Evolutionary conservation across 2,113 vertebrate genomes (phyloP).

Genomic region (Rhinichthys klamathensis): DNA sequence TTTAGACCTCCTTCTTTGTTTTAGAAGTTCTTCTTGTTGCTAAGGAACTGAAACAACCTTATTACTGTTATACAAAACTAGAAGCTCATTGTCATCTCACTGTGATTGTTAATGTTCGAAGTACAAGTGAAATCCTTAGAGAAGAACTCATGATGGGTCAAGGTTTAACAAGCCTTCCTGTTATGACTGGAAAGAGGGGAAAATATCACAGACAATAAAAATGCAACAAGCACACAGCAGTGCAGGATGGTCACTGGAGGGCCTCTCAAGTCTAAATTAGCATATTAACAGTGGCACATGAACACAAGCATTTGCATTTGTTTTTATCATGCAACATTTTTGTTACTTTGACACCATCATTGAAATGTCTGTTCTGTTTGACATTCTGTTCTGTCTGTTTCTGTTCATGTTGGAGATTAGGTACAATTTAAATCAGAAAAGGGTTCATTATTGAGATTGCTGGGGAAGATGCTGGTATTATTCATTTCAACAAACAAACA

Average conservation of each 20-base stretch:
- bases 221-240: not conserved
- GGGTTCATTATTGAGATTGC: not conserved
- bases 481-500: not conserved
- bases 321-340: too few species aligned
- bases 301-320: too few species aligned
- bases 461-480: not conserved
- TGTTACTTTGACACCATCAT: too few species aligned
- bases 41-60: not conserved
- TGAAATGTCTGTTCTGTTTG: too few species aligned
- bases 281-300: not conserved
- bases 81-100: not conserved
- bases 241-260: not conserved
- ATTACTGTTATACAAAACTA: not conserved
- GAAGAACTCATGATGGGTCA: not conserved
- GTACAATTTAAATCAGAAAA: not conserved
- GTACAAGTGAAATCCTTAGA: not conserved
- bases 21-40: not conserved
- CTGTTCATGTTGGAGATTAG: too few species aligned
- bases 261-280: not conserved
- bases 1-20: not conserved
- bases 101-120: conserved; percentile 1
- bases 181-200: not conserved
- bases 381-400: too few species aligned
- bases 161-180: not conserved
- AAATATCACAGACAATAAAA: not conserved